Conservation (phyloP, 2,113 vertebrate species). For the Propithecus coquereli region DNA sequence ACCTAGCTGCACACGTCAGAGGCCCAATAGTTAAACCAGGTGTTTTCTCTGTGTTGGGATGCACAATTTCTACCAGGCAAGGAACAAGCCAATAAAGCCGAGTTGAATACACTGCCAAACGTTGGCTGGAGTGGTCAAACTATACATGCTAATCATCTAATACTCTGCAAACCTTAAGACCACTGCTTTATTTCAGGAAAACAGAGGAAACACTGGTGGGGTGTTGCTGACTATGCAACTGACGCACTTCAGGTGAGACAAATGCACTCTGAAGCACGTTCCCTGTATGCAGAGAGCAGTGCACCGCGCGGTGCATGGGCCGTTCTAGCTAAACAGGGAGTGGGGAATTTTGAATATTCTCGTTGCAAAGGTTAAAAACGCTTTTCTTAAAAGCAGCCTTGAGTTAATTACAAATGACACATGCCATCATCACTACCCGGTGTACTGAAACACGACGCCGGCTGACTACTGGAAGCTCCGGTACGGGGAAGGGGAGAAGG, state of each 20-base stretch:
- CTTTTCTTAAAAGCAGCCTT: background rate
- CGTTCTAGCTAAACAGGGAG: background rate
- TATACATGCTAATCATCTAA: background rate
- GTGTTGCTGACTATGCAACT: background rate
- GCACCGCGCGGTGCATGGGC: background rate
- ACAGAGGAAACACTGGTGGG: background rate
- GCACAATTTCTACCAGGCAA: background rate
- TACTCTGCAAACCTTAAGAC: background rate
- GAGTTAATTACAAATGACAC: background rate
- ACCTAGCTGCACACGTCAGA: background rate
- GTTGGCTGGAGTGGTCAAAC: background rate
- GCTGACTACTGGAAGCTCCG: background rate
- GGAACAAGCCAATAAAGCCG: background rate
- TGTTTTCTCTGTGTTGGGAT: background rate
- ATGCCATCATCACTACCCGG: background rate
- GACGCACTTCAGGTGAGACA: background rate
- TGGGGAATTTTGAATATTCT: background rate
- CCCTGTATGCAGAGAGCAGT: background rate
- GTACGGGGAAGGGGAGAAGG: background rate
- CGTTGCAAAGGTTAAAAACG: background rate
- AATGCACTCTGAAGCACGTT: background rate
- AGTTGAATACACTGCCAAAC: background rate
- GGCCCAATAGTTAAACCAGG: background rate
- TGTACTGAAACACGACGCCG: background rate
- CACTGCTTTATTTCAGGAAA: background rate